Evolutionary conservation across 2,888 invertebrate genomes (phyloP), one percentile per base, ranked within the genome.

Genomic region (Resseliella maxima): DNA sequence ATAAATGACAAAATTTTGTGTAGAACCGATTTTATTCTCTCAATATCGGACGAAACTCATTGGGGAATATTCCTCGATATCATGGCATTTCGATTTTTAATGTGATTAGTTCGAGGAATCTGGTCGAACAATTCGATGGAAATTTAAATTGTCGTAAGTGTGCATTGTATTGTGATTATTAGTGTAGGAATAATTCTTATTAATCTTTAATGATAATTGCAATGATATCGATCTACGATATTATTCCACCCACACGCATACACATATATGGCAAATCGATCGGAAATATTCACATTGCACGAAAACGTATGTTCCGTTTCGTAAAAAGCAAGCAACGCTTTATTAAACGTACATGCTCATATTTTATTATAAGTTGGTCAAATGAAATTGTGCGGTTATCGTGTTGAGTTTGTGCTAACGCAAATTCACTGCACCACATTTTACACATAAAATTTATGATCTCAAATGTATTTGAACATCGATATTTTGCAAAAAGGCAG

Each of bases 401-500:
- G 59, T 41, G 41, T 59, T n/a, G 59, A n/a, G 24, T 24, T 41
- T 12, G 41, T 24, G 24, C n/a, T n/a, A 59, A n/a, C n/a, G 59
- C n/a, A 24, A 59, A 59, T 59, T 24, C 18, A 59, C 5, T 24
- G 24, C 59, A 59, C 31, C 72, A 31, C 72, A 15, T 72, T 72
- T 31, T n/a, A 15, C 31, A 31, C 72, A 72, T 72, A 72, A n/a
- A 72, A 72, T 72, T 72, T 35, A 72, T 72, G 72, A 35, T 59
- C 72, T 31, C 27, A 12, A 31, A n/a, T 31, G 31, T 0, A 72
- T 72, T 72, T 59, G 5, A 18, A n/a, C 72, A 72, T 31, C 35
- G 72, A 24, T 5, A 50, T 31, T 72, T 31, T n/a, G 31, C 72
- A 27, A 38, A 83, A 83, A 38, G n/a, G n/a, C 36, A 38, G 83